Conservation (phyloP, 2,888 invertebrate species). For the Taphrorychus bicolor region DNA sequence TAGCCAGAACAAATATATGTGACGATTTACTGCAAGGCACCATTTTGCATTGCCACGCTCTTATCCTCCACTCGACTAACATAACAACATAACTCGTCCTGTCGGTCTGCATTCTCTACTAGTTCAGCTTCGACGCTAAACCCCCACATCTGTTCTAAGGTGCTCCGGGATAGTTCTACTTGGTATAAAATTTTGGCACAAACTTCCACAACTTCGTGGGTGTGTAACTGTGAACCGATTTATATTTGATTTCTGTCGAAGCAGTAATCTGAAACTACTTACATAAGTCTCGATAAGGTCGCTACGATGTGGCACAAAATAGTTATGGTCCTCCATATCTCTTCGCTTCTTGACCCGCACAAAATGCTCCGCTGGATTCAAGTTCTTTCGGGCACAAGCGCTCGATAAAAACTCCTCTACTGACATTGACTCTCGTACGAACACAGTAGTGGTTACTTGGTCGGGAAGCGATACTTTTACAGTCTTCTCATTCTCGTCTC, state of each 20-base stretch:
- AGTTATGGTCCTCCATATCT: slow-evolving; percentile 95
- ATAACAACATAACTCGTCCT: slow-evolving; percentile 97
- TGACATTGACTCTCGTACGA: slow-evolving; percentile 90
- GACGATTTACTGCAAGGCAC: slow-evolving; percentile 59
- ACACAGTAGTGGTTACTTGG: slow-evolving; percentile 81
- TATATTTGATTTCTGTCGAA: no score
- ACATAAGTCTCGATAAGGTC: slow-evolving; percentile 96
- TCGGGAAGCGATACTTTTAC: slow-evolving; percentile 92
- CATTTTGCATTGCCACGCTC: slow-evolving; percentile 95
- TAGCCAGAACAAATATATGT: neutral
- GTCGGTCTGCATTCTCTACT: slow-evolving; percentile 93
- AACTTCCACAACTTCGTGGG: slow-evolving; percentile 94
- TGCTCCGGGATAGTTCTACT: slow-evolving; percentile 89
- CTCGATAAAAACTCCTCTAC: slow-evolving; percentile 94
- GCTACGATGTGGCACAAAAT: slow-evolving; percentile 93
- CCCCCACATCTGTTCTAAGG: slow-evolving; percentile 96
- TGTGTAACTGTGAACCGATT: slow-evolving; percentile 85
- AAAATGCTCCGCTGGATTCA: slow-evolving; percentile 95
- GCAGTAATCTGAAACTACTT: no score
- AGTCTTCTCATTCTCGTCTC: slow-evolving; percentile 86
- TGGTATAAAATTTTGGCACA: slow-evolving; percentile 97
- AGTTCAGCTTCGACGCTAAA: slow-evolving; percentile 97
- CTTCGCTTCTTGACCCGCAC: slow-evolving; percentile 92
- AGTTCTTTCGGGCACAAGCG: slow-evolving; percentile 89
- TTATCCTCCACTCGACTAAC: slow-evolving; percentile 95